A percentile compares a stretch with the other conserved stretches of the same genome.
Evolutionary conservation across 2,888 invertebrate genomes (phyloP).

Genomic region (Parapristionchus giblindavisi): DNA sequence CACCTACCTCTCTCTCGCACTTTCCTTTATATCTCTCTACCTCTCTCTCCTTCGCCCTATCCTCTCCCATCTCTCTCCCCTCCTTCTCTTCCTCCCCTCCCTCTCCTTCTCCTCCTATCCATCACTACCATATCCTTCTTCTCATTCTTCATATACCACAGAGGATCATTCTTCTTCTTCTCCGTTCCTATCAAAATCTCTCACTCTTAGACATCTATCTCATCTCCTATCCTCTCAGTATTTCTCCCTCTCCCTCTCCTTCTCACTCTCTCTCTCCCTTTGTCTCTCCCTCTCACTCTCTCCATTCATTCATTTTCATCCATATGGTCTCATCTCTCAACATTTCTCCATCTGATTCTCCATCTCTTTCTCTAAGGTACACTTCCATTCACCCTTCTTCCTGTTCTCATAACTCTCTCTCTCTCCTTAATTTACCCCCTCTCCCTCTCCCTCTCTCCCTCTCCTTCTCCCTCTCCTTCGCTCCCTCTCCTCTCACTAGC

Average conservation of each 20-base stretch:
- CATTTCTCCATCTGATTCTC: background rate
- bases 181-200: background rate
- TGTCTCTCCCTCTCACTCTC: background rate
- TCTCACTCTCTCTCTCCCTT: background rate
- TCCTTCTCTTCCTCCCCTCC: slow-evolving; percentile 2
- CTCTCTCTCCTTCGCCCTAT: slow-evolving; percentile 3
- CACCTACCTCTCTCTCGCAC: too few species aligned
- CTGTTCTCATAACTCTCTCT: background rate
- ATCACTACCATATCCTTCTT: background rate
- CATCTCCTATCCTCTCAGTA: background rate
- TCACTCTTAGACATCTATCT: background rate
- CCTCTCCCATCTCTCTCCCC: background rate
- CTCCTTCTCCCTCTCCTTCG: too few species aligned
- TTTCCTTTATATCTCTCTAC: background rate
- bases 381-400: background rate
- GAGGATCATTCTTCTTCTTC: too few species aligned
- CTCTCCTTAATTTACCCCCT: background rate
- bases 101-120: background rate
- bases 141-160: background rate
- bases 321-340: background rate
- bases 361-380: background rate
- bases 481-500: too few species aligned
- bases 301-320: background rate
- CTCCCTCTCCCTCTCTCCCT: too few species aligned
- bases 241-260: background rate